These are phyloP conservation scores for Nyctibius bracteatus DNA, from an alignment of 2,113 vertebrate species.

Conservation along the genomic window DNA sequence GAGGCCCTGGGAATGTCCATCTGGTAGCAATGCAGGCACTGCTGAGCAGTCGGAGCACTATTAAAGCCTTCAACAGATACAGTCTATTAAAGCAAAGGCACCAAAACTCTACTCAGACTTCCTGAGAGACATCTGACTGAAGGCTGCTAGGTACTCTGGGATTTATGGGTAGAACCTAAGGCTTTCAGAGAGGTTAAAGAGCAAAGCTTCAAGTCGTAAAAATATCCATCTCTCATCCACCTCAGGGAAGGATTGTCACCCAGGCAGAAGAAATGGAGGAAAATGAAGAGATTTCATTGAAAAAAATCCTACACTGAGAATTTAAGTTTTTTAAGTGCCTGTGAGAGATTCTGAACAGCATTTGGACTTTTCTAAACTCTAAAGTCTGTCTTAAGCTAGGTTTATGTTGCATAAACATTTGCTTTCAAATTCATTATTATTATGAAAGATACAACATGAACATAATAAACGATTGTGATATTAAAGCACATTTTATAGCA, in stretches of 20 bases:
- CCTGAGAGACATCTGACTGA: neutral
- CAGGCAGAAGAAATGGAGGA: neutral
- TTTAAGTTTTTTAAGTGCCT: neutral
- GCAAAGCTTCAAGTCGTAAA: neutral
- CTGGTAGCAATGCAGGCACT: neutral
- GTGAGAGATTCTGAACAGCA: neutral
- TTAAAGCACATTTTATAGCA: constrained; percentile 46
- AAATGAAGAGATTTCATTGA: neutral
- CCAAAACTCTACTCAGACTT: neutral
- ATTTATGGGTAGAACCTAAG: neutral
- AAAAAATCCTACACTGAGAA: neutral
- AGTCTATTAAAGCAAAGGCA: neutral
- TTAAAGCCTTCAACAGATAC: neutral
- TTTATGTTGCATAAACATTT: constrained; percentile 47
- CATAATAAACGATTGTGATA: constrained; percentile 39
- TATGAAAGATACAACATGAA: constrained; percentile 25
- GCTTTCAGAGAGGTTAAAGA: neutral
- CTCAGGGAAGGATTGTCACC: neutral
- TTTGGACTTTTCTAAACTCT: constrained; percentile 17
- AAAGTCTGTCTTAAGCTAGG: constrained; percentile 33
- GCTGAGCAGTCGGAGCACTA: neutral
- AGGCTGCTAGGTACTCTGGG: neutral
- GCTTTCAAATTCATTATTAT: constrained; percentile 55
- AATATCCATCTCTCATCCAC: neutral
- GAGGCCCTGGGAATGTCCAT: neutral